Percentiles rank a stretch among this genome's conserved stretches.
Evolutionary conservation across 2,797 vertebrate genomes (phyloP).

Genomic region (Enteromius argenteus): DNA sequence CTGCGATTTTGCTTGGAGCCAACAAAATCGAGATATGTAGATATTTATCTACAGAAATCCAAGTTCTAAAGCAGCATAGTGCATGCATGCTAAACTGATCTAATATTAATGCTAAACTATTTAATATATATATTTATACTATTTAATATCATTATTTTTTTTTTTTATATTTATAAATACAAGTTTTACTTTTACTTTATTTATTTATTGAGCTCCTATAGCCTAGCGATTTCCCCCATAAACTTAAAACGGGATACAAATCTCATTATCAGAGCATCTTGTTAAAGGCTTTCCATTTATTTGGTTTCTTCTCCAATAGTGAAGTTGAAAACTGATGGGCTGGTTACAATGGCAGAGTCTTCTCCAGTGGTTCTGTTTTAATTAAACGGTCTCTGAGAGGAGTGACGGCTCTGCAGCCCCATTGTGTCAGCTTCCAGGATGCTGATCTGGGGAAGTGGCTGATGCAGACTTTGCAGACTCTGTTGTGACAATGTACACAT

Average conservation of each 20-base stretch:
- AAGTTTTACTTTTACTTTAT: not conserved
- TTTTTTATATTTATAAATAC: too few relatives aligned
- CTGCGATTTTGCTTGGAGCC: constrained; percentile 14
- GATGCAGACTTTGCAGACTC: constrained; percentile 41
- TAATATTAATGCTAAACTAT: not conserved
- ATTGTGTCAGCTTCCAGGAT: constrained; percentile 63
- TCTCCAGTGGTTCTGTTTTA: constrained; percentile 51
- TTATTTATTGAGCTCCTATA: not conserved
- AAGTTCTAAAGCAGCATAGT: not conserved
- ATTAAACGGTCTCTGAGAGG: constrained; percentile 55
- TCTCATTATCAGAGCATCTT: not conserved
- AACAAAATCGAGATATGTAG: not conserved
- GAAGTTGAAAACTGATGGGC: constrained; percentile 10
- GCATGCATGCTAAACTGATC: not conserved
- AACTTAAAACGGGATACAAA: not conserved
- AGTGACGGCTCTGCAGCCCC: constrained; percentile 53
- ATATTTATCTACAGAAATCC: not conserved
- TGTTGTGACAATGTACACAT: constrained; percentile 54
- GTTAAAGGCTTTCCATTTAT: not conserved
- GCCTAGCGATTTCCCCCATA: not conserved
- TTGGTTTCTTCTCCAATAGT: constrained; percentile 5
- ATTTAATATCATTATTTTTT: not conserved
- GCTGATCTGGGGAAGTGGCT: constrained; percentile 41
- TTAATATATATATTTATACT: not conserved
- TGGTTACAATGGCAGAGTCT: constrained; percentile 7